These are phyloP conservation scores for Ctenochaetus hawaiiensis DNA, from an alignment of 2,797 vertebrate species.

Conservation along the genomic window DNA sequence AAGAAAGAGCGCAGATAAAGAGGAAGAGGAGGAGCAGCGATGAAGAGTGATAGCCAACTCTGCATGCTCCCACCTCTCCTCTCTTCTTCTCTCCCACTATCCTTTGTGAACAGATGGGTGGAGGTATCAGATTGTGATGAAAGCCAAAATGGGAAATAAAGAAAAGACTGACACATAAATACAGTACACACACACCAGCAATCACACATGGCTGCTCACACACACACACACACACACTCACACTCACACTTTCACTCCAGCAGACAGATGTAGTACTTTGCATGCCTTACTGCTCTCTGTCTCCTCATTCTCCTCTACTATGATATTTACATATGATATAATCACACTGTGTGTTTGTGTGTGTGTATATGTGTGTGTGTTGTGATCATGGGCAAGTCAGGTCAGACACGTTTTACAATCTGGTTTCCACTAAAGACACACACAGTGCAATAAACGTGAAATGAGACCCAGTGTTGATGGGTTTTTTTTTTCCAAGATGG, in stretches of 20 bases:
- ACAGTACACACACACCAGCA: constrained; percentile 24
- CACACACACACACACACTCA: constrained; percentile 38
- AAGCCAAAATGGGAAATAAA: constrained; percentile 57
- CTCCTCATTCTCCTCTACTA: constrained; percentile 9
- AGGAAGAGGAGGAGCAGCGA: constrained; percentile 64
- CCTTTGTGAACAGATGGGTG: constrained; percentile 82
- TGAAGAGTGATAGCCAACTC: constrained; percentile 66
- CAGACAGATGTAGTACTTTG: constrained; percentile 42
- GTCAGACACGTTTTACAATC: constrained; percentile 24
- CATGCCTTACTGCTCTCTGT: constrained; percentile 34
- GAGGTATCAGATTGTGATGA: constrained; percentile 80
- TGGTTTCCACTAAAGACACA: background rate
- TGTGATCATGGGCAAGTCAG: constrained; percentile 14
- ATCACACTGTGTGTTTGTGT: background rate
- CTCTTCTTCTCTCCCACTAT: constrained; percentile 49
- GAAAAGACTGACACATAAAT: constrained; percentile 23
- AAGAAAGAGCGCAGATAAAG: constrained; percentile 64
- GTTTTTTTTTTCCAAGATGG: constrained; percentile 41
- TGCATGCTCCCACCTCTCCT: constrained; percentile 60
- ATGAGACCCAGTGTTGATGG: constrained; percentile 17
- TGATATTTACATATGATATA: constrained; percentile 29
- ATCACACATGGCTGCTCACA: constrained; percentile 41
- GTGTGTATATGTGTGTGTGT: constrained; percentile 9
- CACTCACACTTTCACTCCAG: constrained; percentile 29
- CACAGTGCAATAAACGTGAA: constrained; percentile 18